Conservation (phyloP, 1,140 invertebrate genomes). For the Acyrthosiphon pisum region DNA sequence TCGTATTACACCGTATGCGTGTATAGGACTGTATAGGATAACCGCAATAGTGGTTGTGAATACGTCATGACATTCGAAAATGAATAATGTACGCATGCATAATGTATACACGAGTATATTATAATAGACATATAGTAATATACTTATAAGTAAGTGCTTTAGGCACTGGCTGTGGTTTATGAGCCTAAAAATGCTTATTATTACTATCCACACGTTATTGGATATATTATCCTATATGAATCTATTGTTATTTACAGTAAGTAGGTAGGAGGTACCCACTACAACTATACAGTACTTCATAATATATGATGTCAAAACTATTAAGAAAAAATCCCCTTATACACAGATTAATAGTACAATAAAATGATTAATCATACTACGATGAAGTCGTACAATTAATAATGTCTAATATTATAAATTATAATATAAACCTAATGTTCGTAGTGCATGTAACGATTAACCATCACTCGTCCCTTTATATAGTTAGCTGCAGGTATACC, state of each 20-base stretch:
- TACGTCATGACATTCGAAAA: background rate
- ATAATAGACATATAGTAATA: background rate
- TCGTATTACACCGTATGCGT: background rate
- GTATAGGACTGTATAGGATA: background rate
- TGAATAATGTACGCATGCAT: background rate
- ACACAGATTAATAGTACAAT: background rate
- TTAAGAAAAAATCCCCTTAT: background rate
- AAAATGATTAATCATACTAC: background rate
- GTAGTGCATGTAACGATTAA: background rate
- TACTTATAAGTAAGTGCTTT: background rate
- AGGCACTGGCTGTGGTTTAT: background rate
- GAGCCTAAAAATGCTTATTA: background rate
- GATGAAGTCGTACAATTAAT: slow-evolving; percentile 11
- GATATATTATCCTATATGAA: background rate
- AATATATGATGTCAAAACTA: background rate
- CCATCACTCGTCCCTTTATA: background rate
- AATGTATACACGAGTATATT: background rate
- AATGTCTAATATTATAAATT: slow-evolving; percentile 19
- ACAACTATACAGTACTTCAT: background rate
- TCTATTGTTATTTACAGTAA: slow-evolving; percentile 11
- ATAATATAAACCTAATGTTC: background rate
- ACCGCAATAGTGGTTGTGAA: slow-evolving; percentile 4
- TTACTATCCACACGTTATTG: background rate
- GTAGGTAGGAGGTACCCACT: background rate
- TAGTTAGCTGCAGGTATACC: background rate